Conservation (phyloP, 2,888 invertebrate genomes). For the Deilephila elpenor region DNA sequence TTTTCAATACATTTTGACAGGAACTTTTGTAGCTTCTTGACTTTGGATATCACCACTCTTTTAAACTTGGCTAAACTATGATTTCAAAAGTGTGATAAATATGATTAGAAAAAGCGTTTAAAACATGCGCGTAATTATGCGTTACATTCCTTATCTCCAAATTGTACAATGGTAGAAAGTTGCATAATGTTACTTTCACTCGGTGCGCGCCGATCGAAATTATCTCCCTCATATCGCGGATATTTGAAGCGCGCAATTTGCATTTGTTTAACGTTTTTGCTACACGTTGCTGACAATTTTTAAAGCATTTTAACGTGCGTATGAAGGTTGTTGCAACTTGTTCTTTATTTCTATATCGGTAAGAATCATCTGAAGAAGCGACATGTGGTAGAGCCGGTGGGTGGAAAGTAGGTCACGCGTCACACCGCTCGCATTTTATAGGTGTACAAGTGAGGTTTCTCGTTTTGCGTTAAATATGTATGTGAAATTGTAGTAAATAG, state of each 20-base stretch:
- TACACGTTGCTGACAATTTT: constrained; percentile 58
- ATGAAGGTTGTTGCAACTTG: constrained; percentile 50
- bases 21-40: too few species aligned
- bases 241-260: constrained; percentile 70
- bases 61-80: background rate
- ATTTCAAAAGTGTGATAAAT: background rate
- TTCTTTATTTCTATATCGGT: constrained; percentile 57
- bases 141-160: constrained; percentile 50
- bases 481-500: constrained; percentile 43
- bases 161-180: constrained; percentile 72
- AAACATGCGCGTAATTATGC: constrained; percentile 36
- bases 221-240: constrained; percentile 70
- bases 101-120: background rate
- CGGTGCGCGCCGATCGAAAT: constrained; percentile 59
- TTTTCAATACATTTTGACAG: too few species aligned
- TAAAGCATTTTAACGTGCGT: constrained; percentile 16
- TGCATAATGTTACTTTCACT: constrained; percentile 83
- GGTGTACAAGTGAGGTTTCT: constrained; percentile 69
- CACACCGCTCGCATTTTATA: constrained; percentile 80
- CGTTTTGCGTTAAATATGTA: constrained; percentile 58
- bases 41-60: background rate
- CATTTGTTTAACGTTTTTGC: constrained; percentile 66
- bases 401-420: constrained; percentile 81
- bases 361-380: constrained; percentile 59
- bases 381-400: constrained; percentile 71